Conservation (phyloP, 2,888 invertebrate species). For the Epinotia demarniana region DNA sequence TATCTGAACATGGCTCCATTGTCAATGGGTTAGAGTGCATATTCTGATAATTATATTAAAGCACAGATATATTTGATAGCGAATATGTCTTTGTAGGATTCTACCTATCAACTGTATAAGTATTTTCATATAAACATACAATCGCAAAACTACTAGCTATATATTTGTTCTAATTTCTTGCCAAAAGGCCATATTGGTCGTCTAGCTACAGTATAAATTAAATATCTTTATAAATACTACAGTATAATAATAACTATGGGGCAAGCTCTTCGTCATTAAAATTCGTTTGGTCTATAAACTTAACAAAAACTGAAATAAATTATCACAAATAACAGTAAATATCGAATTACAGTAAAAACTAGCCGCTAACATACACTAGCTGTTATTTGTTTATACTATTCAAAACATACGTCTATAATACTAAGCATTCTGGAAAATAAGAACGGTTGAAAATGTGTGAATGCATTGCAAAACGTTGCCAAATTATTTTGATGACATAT, state of each 20-base stretch:
- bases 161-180: neutral
- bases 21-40: neutral
- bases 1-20: neutral
- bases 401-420: too few species aligned
- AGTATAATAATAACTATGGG: conserved; percentile 26
- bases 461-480: too few species aligned
- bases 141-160: neutral
- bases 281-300: conserved; percentile 13
- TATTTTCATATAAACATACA: neutral
- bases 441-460: too few species aligned
- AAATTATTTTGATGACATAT: too few species aligned
- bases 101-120: too few species aligned
- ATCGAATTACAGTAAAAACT: neutral
- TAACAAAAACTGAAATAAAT: neutral
- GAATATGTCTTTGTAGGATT: neutral
- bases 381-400: too few species aligned
- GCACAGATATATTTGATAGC: neutral
- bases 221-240: conserved; percentile 27
- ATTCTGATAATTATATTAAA: neutral
- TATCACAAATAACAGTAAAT: neutral
- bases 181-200: conserved; percentile 7
- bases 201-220: conserved; percentile 14
- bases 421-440: too few species aligned
- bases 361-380: too few species aligned
- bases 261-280: conserved; percentile 19